phyloP scores from a whole-genome alignment of 2,888 invertebrate genomes.

The Papilio protenor region DNA sequence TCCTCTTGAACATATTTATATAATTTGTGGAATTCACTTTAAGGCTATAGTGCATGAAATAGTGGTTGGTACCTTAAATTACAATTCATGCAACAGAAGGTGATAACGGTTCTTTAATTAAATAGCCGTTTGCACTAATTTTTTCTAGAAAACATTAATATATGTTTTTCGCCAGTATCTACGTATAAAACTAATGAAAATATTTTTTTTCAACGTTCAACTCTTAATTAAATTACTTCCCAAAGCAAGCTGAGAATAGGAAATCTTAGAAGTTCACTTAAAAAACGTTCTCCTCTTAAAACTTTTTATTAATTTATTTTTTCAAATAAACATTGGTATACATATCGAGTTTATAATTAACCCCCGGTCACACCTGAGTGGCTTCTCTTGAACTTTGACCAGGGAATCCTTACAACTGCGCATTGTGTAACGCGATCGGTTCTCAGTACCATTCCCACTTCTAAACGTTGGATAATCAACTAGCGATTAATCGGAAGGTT shows the following conservation, averaged over 20 bases:
- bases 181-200: not conserved
- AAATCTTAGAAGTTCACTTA: slow-evolving; percentile 29
- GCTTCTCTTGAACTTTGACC: slow-evolving; percentile 80
- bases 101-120: not conserved
- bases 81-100: not conserved
- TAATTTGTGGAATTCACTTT: not conserved
- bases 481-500: slow-evolving; percentile 61
- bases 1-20: no score
- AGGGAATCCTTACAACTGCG: slow-evolving; percentile 70
- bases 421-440: slow-evolving; percentile 74
- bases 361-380: slow-evolving; percentile 66
- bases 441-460: slow-evolving; percentile 53
- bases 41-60: not conserved
- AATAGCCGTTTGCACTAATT: not conserved
- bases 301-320: slow-evolving; percentile 44
- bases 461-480: slow-evolving; percentile 57
- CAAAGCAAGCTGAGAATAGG: slow-evolving; percentile 13
- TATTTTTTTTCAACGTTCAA: not conserved
- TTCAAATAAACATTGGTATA: slow-evolving; percentile 44
- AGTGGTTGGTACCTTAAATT: not conserved
- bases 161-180: not conserved
- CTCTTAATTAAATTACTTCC: slow-evolving; percentile 35
- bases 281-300: slow-evolving; percentile 23
- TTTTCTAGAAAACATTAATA: not conserved
- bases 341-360: slow-evolving; percentile 70